phyloP scores from a whole-genome alignment of 2,888 invertebrate genomes.

The Catocala fraxini region DNA sequence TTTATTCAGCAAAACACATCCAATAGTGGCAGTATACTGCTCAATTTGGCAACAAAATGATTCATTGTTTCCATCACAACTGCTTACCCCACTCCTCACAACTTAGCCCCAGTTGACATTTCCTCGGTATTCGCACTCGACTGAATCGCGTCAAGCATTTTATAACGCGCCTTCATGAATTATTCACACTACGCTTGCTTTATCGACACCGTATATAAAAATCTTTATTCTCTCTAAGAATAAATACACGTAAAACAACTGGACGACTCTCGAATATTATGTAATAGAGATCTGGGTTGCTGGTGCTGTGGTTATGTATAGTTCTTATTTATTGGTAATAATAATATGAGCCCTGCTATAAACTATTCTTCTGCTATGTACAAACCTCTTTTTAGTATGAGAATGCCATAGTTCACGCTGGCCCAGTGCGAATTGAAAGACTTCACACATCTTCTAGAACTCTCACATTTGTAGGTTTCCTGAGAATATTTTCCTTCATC shows the following conservation, averaged over 20 bases:
- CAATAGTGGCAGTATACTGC: not conserved
- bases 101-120: constrained; percentile 18
- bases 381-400: too few relatives aligned
- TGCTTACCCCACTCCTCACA: constrained; percentile 1
- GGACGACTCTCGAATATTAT: constrained; percentile 34
- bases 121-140: constrained; percentile 14
- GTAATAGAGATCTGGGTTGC: constrained; percentile 13
- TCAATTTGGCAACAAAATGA: constrained; percentile 2
- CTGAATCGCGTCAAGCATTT: constrained; percentile 15
- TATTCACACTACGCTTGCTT: constrained; percentile 14
- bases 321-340: too few relatives aligned
- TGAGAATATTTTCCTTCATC: too few relatives aligned
- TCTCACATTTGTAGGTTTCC: too few relatives aligned
- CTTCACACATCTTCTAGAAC: too few relatives aligned
- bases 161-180: constrained; percentile 19
- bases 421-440: too few relatives aligned
- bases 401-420: too few relatives aligned
- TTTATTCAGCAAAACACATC: not conserved
- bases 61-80: constrained; percentile 2
- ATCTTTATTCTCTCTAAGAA: constrained; percentile 27
- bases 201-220: constrained; percentile 19
- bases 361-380: too few relatives aligned
- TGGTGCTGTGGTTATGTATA: too few relatives aligned
- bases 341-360: too few relatives aligned
- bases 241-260: constrained; percentile 36